phyloP scores from a whole-genome alignment of 2,888 invertebrate genomes.

The Phyto melanocephala region DNA sequence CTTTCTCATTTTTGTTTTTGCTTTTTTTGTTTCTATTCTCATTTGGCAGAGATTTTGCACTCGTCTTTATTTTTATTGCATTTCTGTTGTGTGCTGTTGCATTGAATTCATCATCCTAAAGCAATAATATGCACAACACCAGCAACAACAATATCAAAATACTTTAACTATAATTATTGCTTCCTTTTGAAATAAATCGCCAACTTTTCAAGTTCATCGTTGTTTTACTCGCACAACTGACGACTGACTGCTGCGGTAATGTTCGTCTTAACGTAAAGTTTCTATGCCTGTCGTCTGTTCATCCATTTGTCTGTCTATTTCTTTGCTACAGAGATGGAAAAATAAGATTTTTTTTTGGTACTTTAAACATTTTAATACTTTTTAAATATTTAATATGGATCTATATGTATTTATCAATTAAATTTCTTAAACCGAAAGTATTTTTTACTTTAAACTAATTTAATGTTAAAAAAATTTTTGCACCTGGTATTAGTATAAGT shows the following conservation, averaged over 20 bases:
- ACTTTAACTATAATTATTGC: slow-evolving; percentile 71
- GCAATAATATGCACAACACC: slow-evolving; percentile 17
- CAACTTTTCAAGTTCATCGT: slow-evolving; percentile 66
- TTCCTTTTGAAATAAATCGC: slow-evolving; percentile 73
- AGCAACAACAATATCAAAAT: slow-evolving; percentile 40
- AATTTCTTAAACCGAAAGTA: too few species aligned
- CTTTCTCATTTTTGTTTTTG: slow-evolving; percentile 18
- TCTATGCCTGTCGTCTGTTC: not conserved
- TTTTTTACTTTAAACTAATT: too few species aligned
- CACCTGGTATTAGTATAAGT: too few species aligned
- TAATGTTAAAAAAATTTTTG: too few species aligned
- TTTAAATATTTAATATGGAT: too few species aligned
- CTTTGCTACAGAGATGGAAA: too few species aligned
- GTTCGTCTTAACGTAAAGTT: slow-evolving; percentile 35
- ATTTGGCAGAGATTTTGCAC: slow-evolving; percentile 38
- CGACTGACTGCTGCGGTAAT: slow-evolving; percentile 16
- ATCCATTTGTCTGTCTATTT: slow-evolving; percentile 18
- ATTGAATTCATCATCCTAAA: slow-evolving; percentile 44
- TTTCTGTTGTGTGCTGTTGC: slow-evolving; percentile 17
- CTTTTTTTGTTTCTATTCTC: slow-evolving; percentile 9
- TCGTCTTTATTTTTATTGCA: not conserved
- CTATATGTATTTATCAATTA: too few species aligned
- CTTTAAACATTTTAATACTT: too few species aligned
- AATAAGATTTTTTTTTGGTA: too few species aligned
- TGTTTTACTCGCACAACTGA: slow-evolving; percentile 1